Conservation (phyloP, 37 sponge, comb jelly and placozoan species). For the Bolinopsis microptera region DNA sequence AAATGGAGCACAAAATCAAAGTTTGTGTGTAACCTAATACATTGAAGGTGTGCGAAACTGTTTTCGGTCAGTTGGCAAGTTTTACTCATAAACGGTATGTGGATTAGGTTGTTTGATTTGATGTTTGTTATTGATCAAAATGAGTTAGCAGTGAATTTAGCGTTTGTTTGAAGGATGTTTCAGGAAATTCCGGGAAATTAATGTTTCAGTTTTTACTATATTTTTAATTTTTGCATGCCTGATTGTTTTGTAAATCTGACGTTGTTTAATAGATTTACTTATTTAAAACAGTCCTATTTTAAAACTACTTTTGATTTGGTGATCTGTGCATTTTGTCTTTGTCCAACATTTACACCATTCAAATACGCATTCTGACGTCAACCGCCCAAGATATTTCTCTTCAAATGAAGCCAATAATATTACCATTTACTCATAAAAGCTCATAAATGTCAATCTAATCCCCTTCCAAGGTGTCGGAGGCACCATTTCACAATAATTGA, state of each 20-base stretch:
- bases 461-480: too few relatives aligned
- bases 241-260: constrained; percentile 50
- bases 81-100: too few relatives aligned
- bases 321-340: too few relatives aligned
- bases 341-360: too few relatives aligned
- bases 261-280: constrained; percentile 52
- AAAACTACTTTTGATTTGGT: not conserved
- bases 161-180: not conserved
- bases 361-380: not conserved
- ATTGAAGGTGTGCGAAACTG: not conserved
- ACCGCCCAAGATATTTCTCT: not conserved
- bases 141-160: not conserved
- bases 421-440: not conserved
- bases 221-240: constrained; percentile 58
- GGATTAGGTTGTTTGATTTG: not conserved
- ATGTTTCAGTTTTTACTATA: constrained; percentile 40
- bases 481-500: too few relatives aligned
- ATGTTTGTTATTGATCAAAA: not conserved
- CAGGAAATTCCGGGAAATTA: not conserved
- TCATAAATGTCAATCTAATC: not conserved
- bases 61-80: not conserved
- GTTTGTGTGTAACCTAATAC: not conserved
- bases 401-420: not conserved
- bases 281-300: constrained; percentile 24
- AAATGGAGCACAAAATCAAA: not conserved